These are phyloP conservation scores for Drosophila nr. medialis DNA, from an alignment of 2,888 invertebrate species.

Conservation along the genomic window DNA sequence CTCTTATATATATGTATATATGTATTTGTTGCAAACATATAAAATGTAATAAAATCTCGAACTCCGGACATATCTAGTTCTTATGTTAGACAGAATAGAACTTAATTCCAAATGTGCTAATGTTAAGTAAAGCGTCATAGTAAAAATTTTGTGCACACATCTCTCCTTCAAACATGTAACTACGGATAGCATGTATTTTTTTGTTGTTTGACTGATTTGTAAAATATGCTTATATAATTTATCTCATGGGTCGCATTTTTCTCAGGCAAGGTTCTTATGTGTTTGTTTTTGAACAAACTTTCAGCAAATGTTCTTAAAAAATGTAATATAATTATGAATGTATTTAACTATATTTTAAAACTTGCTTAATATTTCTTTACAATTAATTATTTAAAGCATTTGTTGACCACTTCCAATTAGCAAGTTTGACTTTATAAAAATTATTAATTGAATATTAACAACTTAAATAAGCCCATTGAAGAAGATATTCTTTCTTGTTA, in stretches of 20 bases:
- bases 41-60: background rate
- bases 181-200: conserved; percentile 23
- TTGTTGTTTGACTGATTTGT: conserved; percentile 6
- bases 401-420: conserved; percentile 59
- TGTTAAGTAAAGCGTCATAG: background rate
- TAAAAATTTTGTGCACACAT: background rate
- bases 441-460: conserved; percentile 55
- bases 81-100: background rate
- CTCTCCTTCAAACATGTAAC: conserved; percentile 16
- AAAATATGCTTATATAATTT: conserved; percentile 46
- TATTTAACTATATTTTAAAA: conserved; percentile 35
- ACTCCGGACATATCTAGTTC: background rate
- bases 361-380: conserved; percentile 51
- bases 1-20: too few species aligned
- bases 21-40: background rate
- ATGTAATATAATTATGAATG: conserved; percentile 37
- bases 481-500: conserved; percentile 9
- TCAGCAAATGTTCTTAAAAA: conserved; percentile 68
- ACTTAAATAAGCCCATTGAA: conserved; percentile 49
- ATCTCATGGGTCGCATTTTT: conserved; percentile 58
- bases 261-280: conserved; percentile 56
- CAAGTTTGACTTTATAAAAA: conserved; percentile 15
- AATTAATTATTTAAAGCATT: conserved; percentile 54
- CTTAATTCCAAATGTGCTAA: background rate
- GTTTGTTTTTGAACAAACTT: conserved; percentile 51